A percentile compares a stretch with the other conserved stretches of the same genome.
phyloP scores from a whole-genome alignment of 2,888 invertebrate genomes.

The Nemapogon koenigi region DNA sequence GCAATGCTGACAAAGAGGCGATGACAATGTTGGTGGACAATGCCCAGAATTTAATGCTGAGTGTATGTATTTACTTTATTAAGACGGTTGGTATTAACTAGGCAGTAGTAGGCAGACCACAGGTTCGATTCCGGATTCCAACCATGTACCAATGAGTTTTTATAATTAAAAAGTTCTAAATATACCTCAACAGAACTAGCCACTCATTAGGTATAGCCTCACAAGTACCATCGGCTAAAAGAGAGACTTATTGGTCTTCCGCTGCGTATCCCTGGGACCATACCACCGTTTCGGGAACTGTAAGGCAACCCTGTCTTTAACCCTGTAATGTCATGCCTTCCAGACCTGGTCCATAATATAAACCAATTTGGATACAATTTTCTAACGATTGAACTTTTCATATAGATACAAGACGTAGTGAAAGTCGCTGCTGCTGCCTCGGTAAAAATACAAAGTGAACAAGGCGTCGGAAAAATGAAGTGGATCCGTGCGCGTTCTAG shows the following conservation, averaged over 20 bases:
- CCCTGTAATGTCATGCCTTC: too few species aligned
- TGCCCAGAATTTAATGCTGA: conserved; percentile 98
- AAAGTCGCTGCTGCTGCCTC: conserved; percentile 97
- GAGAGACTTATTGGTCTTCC: too few species aligned
- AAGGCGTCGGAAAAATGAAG: conserved; percentile 83
- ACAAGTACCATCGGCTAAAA: too few species aligned
- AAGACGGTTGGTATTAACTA: neutral
- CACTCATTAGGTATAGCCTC: too few species aligned
- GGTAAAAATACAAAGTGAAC: conserved; percentile 95
- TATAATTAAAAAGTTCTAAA: too few species aligned
- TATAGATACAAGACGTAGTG: conserved; percentile 91
- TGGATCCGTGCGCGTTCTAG: conserved; percentile 88
- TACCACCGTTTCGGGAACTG: too few species aligned
- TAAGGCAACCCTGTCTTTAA: too few species aligned
- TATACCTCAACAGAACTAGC: too few species aligned
- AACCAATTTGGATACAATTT: neutral
- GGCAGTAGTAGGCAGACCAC: too few species aligned
- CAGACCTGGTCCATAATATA: neutral
- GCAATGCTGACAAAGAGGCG: conserved; percentile 97
- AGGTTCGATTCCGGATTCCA: too few species aligned
- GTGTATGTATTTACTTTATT: conserved; percentile 62
- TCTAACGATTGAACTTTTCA: neutral
- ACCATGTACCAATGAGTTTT: too few species aligned
- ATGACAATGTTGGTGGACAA: conserved; percentile 98
- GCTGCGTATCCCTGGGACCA: too few species aligned